A percentile compares a stretch with the other conserved stretches of the same genome.
These are phyloP conservation scores for Drosophila subquinaria DNA, from an alignment of 2,888 invertebrate genomes.

Conservation along the genomic window DNA sequence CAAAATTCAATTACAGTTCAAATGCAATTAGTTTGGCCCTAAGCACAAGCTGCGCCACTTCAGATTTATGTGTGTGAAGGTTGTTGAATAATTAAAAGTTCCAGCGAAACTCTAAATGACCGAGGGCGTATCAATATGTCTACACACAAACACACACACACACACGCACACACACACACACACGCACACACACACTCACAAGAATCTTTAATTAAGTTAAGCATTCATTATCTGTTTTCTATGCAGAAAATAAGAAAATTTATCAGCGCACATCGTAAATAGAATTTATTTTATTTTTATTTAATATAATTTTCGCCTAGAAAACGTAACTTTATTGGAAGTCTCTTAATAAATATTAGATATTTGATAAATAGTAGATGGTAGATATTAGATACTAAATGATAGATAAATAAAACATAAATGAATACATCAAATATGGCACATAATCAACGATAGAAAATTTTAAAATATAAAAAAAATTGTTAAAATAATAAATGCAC, in stretches of 20 bases:
- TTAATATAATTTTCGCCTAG: neutral
- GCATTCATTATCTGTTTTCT: neutral
- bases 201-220: conserved; percentile 4
- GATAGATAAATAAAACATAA: neutral
- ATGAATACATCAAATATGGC: too few species aligned
- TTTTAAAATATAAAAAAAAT: neutral
- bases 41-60: conserved; percentile 10
- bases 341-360: too few species aligned
- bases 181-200: neutral
- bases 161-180: neutral
- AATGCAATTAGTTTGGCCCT: conserved; percentile 45
- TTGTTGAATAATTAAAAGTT: conserved; percentile 15
- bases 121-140: neutral
- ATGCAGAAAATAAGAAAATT: neutral
- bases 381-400: neutral
- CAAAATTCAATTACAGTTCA: conserved; percentile 47
- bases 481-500: neutral
- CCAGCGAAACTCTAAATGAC: neutral
- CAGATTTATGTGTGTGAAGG: conserved; percentile 1
- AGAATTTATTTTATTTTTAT: neutral
- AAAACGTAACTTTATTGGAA: neutral
- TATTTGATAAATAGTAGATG: neutral
- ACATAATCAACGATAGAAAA: neutral
- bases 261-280: neutral
- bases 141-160: neutral